phyloP scores from a whole-genome alignment of 2,113 vertebrate genomes.

The Eubucco bourcierii region DNA sequence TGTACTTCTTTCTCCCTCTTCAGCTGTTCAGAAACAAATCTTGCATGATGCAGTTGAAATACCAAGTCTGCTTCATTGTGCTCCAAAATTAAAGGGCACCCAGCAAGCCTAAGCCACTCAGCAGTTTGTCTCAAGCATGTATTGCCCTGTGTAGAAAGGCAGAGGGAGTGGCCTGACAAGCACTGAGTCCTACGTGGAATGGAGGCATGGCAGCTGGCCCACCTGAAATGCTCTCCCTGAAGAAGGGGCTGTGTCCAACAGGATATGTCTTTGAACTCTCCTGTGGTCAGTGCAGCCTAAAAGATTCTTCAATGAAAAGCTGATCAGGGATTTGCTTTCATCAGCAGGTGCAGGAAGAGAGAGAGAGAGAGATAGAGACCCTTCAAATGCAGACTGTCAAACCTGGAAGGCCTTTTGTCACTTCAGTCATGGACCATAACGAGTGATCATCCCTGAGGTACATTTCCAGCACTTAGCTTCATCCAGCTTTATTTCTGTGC shows the following conservation, averaged over 20 bases:
- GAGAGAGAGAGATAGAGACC: background rate
- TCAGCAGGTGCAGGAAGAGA: background rate
- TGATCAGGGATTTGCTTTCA: background rate
- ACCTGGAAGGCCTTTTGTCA: background rate
- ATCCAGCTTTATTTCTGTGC: background rate
- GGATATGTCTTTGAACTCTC: background rate
- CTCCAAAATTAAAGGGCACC: background rate
- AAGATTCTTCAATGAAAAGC: background rate
- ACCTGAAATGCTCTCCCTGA: background rate
- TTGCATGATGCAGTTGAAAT: background rate
- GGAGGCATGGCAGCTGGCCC: background rate
- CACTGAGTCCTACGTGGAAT: background rate
- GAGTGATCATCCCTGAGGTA: background rate
- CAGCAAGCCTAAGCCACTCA: background rate
- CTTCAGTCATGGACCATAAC: background rate
- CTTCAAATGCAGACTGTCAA: background rate
- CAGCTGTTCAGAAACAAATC: background rate
- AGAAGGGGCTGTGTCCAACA: background rate
- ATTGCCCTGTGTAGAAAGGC: accelerated
- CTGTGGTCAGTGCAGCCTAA: background rate
- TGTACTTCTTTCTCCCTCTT: background rate
- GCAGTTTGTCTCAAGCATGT: background rate
- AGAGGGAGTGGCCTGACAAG: background rate
- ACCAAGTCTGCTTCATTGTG: background rate
- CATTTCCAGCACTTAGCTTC: background rate